Evolutionary conservation across 2,113 vertebrate genomes (phyloP).

Genomic region (Sardina pilchardus): DNA sequence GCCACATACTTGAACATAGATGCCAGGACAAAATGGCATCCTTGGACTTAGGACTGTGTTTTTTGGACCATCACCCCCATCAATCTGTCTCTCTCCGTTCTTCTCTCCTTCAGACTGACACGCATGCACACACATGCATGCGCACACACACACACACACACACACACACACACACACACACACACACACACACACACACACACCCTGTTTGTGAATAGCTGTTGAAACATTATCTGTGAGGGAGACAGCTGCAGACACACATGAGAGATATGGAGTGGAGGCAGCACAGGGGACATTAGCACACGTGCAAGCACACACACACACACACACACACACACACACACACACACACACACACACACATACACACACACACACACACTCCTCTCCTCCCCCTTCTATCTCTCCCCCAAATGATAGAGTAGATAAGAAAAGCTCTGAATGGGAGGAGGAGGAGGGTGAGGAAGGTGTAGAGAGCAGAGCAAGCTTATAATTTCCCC

Average conservation of each 20-base stretch:
- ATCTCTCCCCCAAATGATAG: not conserved
- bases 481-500: not conserved
- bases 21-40: conserved; percentile 60
- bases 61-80: conserved; percentile 63
- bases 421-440: not conserved
- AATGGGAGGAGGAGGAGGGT: not conserved
- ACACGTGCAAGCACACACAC: conserved; percentile 28
- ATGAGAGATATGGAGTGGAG: conserved; percentile 59
- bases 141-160: not conserved
- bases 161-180: conserved; percentile 10
- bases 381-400: not conserved
- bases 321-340: conserved; percentile 54
- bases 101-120: not conserved
- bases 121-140: not conserved
- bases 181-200: not conserved
- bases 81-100: conserved; percentile 51
- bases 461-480: not conserved
- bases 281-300: conserved; percentile 12
- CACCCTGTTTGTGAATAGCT: conserved; percentile 57
- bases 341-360: conserved; percentile 63
- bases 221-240: conserved; percentile 70
- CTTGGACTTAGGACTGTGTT: conserved; percentile 60
- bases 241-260: conserved; percentile 72
- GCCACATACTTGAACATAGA: conserved; percentile 53
- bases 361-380: conserved; percentile 38